Evolutionary conservation across 2,113 vertebrate species (phyloP).

Genomic region (Thunnus maccoyii): DNA sequence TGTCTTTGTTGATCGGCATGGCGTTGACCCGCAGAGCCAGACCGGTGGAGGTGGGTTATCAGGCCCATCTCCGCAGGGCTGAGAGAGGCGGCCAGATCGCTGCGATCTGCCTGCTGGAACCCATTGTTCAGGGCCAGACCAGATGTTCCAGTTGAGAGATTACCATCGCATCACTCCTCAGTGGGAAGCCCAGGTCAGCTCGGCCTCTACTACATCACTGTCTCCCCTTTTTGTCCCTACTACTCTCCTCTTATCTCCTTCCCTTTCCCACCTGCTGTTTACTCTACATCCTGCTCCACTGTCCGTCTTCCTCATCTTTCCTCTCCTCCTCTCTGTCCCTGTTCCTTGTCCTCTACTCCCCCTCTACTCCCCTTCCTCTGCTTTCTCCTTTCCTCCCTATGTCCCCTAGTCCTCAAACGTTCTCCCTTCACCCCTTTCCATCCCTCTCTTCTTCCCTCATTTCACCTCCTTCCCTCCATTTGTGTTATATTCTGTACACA

Average conservation of each 20-base stretch:
- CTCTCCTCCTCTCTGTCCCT: background rate
- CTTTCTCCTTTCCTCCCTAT: background rate
- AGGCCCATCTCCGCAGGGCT: slow-evolving; percentile 38
- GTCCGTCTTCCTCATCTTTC: background rate
- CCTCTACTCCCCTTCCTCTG: background rate
- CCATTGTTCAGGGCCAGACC: slow-evolving; percentile 58
- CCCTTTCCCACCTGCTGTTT: slow-evolving; percentile 22
- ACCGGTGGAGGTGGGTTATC: slow-evolving; percentile 54
- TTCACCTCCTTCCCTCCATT: too few species aligned
- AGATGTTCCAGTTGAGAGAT: slow-evolving; percentile 78
- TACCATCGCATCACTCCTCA: slow-evolving; percentile 61
- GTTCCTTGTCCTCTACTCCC: too few species aligned
- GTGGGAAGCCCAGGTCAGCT: slow-evolving; percentile 16
- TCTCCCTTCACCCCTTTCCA: background rate
- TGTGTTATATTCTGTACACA: too few species aligned
- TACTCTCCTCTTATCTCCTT: background rate
- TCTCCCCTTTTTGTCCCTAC: background rate
- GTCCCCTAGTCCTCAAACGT: background rate
- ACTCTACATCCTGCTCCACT: slow-evolving; percentile 4
- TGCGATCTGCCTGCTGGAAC: slow-evolving; percentile 44
- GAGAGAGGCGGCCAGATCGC: slow-evolving; percentile 13
- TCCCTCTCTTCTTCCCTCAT: background rate
- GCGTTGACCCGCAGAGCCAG: slow-evolving; percentile 26
- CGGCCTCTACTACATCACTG: background rate
- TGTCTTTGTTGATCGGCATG: slow-evolving; percentile 64